phyloP scores from a whole-genome alignment of 1,140 invertebrate species.

The Stratiolaelaps scimitus region DNA sequence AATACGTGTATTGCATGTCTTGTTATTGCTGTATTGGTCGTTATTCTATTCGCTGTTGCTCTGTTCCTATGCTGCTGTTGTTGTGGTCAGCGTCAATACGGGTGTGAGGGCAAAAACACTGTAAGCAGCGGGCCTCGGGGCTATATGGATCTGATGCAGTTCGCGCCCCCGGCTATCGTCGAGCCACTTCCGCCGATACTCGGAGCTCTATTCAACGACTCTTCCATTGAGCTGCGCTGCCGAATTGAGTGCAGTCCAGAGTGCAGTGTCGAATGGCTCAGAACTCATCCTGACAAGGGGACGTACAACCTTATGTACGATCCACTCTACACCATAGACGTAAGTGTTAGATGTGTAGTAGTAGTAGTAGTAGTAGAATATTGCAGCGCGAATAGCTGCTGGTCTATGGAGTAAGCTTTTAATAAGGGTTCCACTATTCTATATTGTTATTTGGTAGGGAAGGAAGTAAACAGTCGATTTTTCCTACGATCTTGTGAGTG shows the following conservation, averaged over 20 bases:
- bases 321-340: slow-evolving; percentile 48
- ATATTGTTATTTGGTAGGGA: no score
- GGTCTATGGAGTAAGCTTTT: no score
- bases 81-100: slow-evolving; percentile 48
- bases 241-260: slow-evolving; percentile 72
- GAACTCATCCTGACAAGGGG: slow-evolving; percentile 43
- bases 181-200: slow-evolving; percentile 62
- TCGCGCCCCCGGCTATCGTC: slow-evolving; percentile 72
- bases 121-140: slow-evolving; percentile 62
- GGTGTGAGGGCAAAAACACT: slow-evolving; percentile 65
- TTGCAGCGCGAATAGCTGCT: slow-evolving; percentile 35
- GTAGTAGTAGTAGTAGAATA: background rate
- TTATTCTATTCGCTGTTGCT: no score
- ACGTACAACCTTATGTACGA: slow-evolving; percentile 16
- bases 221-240: slow-evolving; percentile 64
- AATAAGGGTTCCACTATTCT: no score
- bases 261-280: slow-evolving; percentile 68
- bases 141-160: slow-evolving; percentile 34
- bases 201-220: slow-evolving; percentile 58
- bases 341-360: background rate
- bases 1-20: no score
- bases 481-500: no score
- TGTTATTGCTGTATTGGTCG: no score
- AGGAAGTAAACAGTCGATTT: background rate
- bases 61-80: no score